A percentile compares a stretch with the other conserved stretches of the same genome.
These are phyloP conservation scores for Orycteropus afer DNA, from an alignment of 2,113 vertebrate species.

Conservation along the genomic window DNA sequence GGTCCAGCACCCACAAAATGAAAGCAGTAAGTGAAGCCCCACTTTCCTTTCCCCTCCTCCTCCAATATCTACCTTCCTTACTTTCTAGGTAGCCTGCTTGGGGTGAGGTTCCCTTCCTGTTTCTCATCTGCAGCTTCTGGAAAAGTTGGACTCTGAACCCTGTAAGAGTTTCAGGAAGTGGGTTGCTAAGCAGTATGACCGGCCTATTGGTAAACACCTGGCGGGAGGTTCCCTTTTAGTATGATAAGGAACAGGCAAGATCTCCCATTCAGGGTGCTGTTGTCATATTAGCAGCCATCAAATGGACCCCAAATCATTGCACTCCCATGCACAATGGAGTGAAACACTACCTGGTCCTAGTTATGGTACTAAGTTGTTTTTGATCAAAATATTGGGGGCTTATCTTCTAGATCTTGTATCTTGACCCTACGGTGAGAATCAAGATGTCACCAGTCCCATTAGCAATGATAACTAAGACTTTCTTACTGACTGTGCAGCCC, in stretches of 20 bases:
- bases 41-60: not conserved
- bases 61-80: not conserved
- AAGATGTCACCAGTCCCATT: not conserved
- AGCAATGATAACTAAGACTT: not conserved
- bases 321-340: not conserved
- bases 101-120: not conserved
- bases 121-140: not conserved
- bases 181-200: not conserved
- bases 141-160: not conserved
- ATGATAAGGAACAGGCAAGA: fast-evolving
- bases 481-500: not conserved
- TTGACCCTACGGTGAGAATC: not conserved
- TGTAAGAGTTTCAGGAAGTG: not conserved
- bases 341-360: not conserved
- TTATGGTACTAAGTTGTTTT: not conserved
- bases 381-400: not conserved
- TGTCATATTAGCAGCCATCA: too few relatives aligned
- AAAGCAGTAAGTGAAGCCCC: constrained; percentile 84
- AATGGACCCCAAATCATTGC: too few relatives aligned
- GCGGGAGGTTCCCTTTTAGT: not conserved
- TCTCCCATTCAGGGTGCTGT: not conserved
- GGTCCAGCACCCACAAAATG: constrained; percentile 80
- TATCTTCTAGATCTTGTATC: not conserved
- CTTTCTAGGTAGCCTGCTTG: not conserved
- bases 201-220: fast-evolving